Conservation (phyloP, 1,140 invertebrate genomes). For the Heliconius hewitsoni region DNA sequence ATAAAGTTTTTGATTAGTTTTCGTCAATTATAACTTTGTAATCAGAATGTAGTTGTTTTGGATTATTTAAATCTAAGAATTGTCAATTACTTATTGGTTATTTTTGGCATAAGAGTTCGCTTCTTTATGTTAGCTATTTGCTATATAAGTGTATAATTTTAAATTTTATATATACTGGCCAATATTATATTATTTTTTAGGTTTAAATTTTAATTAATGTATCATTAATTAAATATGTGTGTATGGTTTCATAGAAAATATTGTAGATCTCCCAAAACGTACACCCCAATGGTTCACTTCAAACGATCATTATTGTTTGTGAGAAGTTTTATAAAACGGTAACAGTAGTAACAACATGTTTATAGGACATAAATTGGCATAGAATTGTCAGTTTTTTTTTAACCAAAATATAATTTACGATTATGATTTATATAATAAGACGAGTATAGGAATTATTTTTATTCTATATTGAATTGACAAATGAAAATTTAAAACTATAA, state of each 20-base stretch:
- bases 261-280: neutral
- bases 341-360: neutral
- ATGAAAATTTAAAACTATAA: neutral
- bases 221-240: neutral
- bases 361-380: neutral
- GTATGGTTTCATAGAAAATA: neutral
- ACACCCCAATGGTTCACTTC: neutral
- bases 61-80: conserved; percentile 79
- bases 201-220: neutral
- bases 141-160: neutral
- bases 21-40: conserved; percentile 78
- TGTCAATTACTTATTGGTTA: conserved; percentile 74
- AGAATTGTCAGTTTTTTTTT: neutral
- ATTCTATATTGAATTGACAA: neutral
- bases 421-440: neutral
- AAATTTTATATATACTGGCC: neutral
- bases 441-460: neutral
- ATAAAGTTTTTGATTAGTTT: conserved; percentile 76
- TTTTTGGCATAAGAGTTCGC: conserved; percentile 58
- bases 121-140: conserved; percentile 36
- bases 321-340: neutral
- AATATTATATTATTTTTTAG: neutral
- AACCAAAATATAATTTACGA: neutral
- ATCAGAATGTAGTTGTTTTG: conserved; percentile 76
- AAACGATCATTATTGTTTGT: conserved; percentile 15